A percentile compares a stretch with the other conserved stretches of the same genome.
Conservation (phyloP, 2,888 invertebrate species). For the Seladonia tumulorum region DNA sequence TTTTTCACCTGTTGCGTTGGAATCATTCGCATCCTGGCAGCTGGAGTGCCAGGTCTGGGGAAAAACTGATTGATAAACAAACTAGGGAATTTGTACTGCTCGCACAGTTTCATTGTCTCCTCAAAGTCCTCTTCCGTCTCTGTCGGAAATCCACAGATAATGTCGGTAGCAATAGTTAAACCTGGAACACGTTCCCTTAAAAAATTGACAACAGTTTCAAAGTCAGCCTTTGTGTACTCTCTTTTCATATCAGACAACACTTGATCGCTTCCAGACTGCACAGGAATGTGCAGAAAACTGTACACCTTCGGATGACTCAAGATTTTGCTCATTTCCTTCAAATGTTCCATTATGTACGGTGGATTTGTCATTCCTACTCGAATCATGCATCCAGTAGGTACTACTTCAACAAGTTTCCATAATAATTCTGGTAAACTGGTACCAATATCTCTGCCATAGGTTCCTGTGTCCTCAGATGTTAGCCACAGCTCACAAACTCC, state of each 20-base stretch:
- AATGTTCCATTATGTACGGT: slow-evolving; percentile 97
- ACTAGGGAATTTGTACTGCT: slow-evolving; percentile 94
- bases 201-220: slow-evolving; percentile 94
- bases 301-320: slow-evolving; percentile 96
- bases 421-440: slow-evolving; percentile 94
- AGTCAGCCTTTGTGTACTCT: slow-evolving; percentile 96
- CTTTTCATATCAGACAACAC: slow-evolving; percentile 98
- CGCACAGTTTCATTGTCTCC: slow-evolving; percentile 93
- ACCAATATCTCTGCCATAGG: slow-evolving; percentile 98
- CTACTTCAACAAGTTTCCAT: slow-evolving; percentile 92
- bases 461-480: slow-evolving; percentile 99
- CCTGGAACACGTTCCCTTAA: slow-evolving; percentile 92
- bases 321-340: slow-evolving; percentile 95
- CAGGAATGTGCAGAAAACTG: slow-evolving; percentile 98
- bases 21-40: slow-evolving; percentile 94
- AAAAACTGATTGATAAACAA: slow-evolving; percentile 99
- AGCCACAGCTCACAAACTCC: slow-evolving; percentile 99
- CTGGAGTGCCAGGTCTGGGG: slow-evolving; percentile 97
- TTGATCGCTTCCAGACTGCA: slow-evolving; percentile 98
- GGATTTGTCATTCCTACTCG: slow-evolving; percentile 99
- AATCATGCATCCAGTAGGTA: slow-evolving; percentile 91
- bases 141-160: slow-evolving; percentile 99
- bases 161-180: slow-evolving; percentile 98
- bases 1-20: slow-evolving; percentile 95
- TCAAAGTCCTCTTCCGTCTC: slow-evolving; percentile 96